phyloP scores from a whole-genome alignment of 2,113 vertebrate species.

The Seriola aureovittata region DNA sequence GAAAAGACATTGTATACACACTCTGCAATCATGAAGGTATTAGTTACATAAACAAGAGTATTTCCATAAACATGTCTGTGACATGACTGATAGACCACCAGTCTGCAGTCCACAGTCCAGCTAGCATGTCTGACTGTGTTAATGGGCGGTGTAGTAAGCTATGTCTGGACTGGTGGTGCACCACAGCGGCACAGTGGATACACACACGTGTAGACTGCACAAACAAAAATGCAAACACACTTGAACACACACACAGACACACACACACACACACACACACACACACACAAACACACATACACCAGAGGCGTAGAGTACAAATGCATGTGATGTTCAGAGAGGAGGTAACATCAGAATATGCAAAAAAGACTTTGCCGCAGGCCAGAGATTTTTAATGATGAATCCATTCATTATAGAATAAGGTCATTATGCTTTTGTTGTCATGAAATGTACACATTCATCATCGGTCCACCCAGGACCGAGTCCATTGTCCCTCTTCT shows the following conservation, averaged over 20 bases:
- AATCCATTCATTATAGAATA: constrained; percentile 86
- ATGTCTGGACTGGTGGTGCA: constrained; percentile 38
- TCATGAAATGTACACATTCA: constrained; percentile 84
- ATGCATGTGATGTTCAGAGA: constrained; percentile 71
- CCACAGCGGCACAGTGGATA: constrained; percentile 25
- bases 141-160: constrained; percentile 37
- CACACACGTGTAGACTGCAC: constrained; percentile 6
- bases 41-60: constrained; percentile 54
- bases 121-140: constrained; percentile 50
- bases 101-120: not conserved
- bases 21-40: constrained; percentile 47
- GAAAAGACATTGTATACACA: constrained; percentile 36
- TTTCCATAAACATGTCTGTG: constrained; percentile 68
- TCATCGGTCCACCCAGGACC: constrained; percentile 77
- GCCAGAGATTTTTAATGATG: constrained; percentile 84
- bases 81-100: constrained; percentile 55
- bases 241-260: constrained; percentile 14
- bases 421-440: constrained; percentile 86
- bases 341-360: constrained; percentile 84
- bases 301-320: constrained; percentile 64
- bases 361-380: constrained; percentile 84
- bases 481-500: constrained; percentile 73
- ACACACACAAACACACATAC: constrained; percentile 19
- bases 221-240: constrained; percentile 37
- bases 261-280: constrained; percentile 26